Base-by-base conservation (phyloP, 2,888 invertebrate species). In the Leptogaster cylindrica region DNA sequence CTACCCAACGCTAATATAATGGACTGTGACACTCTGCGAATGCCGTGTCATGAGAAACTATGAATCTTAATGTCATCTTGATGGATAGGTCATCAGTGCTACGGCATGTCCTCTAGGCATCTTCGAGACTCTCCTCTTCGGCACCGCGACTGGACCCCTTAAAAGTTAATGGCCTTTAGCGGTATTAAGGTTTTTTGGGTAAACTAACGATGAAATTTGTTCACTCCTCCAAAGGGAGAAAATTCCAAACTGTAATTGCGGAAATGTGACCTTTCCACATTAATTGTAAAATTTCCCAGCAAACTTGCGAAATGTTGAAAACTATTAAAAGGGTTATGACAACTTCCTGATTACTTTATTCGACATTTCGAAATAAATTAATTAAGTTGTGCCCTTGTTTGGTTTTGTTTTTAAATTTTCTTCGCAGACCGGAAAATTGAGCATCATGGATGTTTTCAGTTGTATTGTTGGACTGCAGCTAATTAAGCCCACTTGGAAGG, bases 31-130 rank as follows among this genome's bases (percentile, higher is more conserved):
- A 65, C 50, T 65, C 50, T 50, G 51, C 50, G 50, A 65, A 51
- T 27, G 65, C 50, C 23, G 48, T 65, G 65, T 65, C 65, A 51
- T 65, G 65, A 51, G 65, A 65, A 65, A 50, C 36, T 65, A 51
- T 65, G 65, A 51, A 51, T 65, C 50, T 50, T 65, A 36, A 65
- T 65, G 65, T 65, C 65, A 65, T 39, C 50, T 50, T 50, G 50
- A 50, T 50, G 36, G 50, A 65, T 65, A 65, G 65, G 65, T 65
- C 65, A 27, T 50, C 65, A 65, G 28, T 18, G 20, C 41, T 44
- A 28, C 28, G 18, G 16, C 44, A 18, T 44, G 61, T 61, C 61
- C 61, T 61, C 44, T 20, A 23, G 23, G 27, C 3, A 12, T 41
- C 28, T 44, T 44, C 14, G 6, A 5, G 12, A 28, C 28, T 41